Evolutionary conservation across 1,140 invertebrate genomes (phyloP), one percentile per base, ranked within the genome.

Genomic region (Leptestheria dahalacensis): DNA sequence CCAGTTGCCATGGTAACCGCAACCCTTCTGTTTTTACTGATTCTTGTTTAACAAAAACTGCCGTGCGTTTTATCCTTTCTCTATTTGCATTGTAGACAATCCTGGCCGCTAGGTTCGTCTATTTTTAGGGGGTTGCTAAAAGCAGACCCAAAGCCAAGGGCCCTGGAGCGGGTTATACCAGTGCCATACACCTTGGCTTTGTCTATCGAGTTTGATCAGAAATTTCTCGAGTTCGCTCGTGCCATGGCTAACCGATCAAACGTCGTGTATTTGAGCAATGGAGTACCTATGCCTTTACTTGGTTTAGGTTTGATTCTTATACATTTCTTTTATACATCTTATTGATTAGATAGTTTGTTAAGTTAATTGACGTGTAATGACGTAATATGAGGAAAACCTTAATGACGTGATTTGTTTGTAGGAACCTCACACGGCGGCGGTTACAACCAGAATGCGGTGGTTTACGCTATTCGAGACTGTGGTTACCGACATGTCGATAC

Each of bases 381-480:
- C n/a, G n/a, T 41, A 41, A 41, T 41, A 9, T 9, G 15, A 9
- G 6, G 33, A 41, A 9, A 41, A 9, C 15, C 15, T 41, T 41
- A 41, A 9, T 9, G 15, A 41, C 15, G 15, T 41, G 33, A 41
- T 41, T 41, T 41, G 6, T 41, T 54, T 54, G 9, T 60, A 74
- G 72, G 72, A 21, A 74, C 72, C n/a, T 73, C 72, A 29, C 72
- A 74, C 62, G 64, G 67, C 64, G 72, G 72, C 49, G 72, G 72
- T 10, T 74, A 74, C 57, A 67, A 65, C 50, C 72, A 73, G 52
- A 66, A 69, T 21, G 68, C 70, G 20, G 72, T 74, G 21, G 67
- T 74, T 26, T 69, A 69, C 63, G 71, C 72, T 10, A 59, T 74
- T 12, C 65, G 67, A 61, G 55, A 70, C 15, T 72, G 72, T 60